These are phyloP conservation scores for Zingel zingel DNA, from an alignment of 2,113 vertebrate species.

Conservation along the genomic window DNA sequence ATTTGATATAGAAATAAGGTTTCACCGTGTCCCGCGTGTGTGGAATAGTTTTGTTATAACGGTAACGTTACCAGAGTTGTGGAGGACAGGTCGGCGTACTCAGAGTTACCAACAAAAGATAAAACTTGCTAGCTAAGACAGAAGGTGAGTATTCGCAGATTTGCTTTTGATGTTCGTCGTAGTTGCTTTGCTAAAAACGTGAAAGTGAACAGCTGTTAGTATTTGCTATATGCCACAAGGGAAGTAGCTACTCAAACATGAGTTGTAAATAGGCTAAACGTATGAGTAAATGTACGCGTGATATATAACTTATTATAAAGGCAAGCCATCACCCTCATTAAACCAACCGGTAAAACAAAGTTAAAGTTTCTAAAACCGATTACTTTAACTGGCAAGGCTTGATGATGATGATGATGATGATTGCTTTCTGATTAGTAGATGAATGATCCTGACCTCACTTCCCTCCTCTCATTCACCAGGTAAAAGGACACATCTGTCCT, in stretches of 20 bases:
- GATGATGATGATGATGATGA: neutral
- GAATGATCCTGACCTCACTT: slow-evolving; percentile 5
- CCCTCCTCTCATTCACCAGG: slow-evolving; percentile 40
- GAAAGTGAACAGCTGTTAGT: slow-evolving; percentile 3
- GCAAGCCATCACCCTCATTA: too few species aligned
- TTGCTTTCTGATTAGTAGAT: neutral
- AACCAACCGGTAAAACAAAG: neutral
- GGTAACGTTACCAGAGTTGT: neutral
- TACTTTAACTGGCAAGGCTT: neutral
- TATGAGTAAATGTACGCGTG: neutral
- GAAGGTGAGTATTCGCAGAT: slow-evolving; percentile 58
- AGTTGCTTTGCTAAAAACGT: slow-evolving; percentile 17
- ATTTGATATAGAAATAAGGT: neutral
- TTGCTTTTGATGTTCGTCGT: slow-evolving; percentile 16
- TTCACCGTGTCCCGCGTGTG: neutral
- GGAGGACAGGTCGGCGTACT: slow-evolving; percentile 11
- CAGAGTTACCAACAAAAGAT: neutral
- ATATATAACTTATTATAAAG: neutral
- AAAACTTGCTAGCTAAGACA: neutral
- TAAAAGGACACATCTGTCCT: slow-evolving; percentile 49
- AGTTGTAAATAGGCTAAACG: neutral
- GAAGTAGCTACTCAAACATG: too few species aligned
- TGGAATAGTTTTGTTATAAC: neutral
- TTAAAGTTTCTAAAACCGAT: neutral
- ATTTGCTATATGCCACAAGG: neutral